Base-by-base conservation (phyloP, 2,797 vertebrate species). In the Crotalus adamanteus region DNA sequence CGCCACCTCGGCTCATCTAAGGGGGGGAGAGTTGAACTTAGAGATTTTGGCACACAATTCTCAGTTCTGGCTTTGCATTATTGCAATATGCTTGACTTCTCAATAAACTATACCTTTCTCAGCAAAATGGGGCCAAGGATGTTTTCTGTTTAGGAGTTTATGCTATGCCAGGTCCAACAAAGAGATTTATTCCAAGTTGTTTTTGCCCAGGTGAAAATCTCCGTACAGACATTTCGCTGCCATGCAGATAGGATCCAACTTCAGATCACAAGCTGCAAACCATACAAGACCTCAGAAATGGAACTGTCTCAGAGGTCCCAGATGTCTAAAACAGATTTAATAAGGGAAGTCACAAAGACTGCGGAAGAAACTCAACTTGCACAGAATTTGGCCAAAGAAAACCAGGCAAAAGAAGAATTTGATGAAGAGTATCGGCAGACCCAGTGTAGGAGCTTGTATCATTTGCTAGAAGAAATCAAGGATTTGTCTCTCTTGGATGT, bases 391-490 rank as follows among this genome's bases (percentile, higher is more conserved):
- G 94, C 90, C 69, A 57, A 78, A 91, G 47, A 6, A 0, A 96
- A 97, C 18, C 93, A 93, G 86, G 93, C 98, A 51, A 98, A 97
- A 94, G 97, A 96, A 92, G 98, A 98, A 55, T 98, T 98, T 83
- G 73, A 78, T 4, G 94, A 59, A 53, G 96, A 99, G 95, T 99
- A 98, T 96, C 92, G 98, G 88, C 99, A 99, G 96, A 99, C 98
- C 83, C 98, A 97, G 93, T 97, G 96, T 0, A 97, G 96, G 1
- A 99, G 98, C 89, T 97, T 99, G 0, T 99, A 99, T 96, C 97
- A 97, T 0, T 94, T 99, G 51, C 97, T 99, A 94, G 98, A 99
- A 97, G 98, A 99, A 96, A 98, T 99, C 42, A 96, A 97, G 59
- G 98, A 99, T 94, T 96, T 99, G 90, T 98, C 99, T 0, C 97